A percentile compares a stretch with the other conserved stretches of the same genome.
Conservation (phyloP, 2,113 vertebrate genomes). For the Glaucomys volans region DNA sequence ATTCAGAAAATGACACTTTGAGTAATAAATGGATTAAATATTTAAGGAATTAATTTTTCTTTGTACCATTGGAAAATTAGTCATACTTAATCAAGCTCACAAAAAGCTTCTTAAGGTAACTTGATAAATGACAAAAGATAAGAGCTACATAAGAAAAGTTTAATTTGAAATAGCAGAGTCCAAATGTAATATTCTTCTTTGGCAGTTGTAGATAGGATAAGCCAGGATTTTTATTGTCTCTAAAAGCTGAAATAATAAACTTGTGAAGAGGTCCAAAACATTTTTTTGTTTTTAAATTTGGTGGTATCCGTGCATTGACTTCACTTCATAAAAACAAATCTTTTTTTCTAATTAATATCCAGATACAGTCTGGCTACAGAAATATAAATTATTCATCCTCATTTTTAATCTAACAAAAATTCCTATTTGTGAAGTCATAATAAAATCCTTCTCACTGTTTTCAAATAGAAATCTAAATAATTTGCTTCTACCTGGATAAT, state of each 20-base stretch:
- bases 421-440: neutral
- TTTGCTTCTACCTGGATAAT: neutral
- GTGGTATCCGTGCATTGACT: neutral
- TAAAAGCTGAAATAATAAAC: neutral
- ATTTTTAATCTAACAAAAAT: slow-evolving; percentile 41
- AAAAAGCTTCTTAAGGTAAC: slow-evolving; percentile 64
- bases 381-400: neutral
- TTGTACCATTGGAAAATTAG: slow-evolving; percentile 66
- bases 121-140: slow-evolving; percentile 65
- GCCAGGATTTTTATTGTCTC: neutral
- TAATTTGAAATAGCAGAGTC: neutral
- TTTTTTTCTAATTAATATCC: slow-evolving; percentile 17
- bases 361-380: neutral
- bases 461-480: neutral
- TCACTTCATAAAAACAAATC: neutral
- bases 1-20: slow-evolving; percentile 68
- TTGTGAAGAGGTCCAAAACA: neutral
- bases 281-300: neutral
- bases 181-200: neutral
- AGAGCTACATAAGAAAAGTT: neutral
- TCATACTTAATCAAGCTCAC: slow-evolving; percentile 74
- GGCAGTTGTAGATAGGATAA: neutral
- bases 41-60: slow-evolving; percentile 76
- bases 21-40: slow-evolving; percentile 77
- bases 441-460: neutral